Evolutionary conservation across 2,797 vertebrate species (phyloP), one percentile per base, ranked within the genome.

Genomic region (Valencia hispanica): DNA sequence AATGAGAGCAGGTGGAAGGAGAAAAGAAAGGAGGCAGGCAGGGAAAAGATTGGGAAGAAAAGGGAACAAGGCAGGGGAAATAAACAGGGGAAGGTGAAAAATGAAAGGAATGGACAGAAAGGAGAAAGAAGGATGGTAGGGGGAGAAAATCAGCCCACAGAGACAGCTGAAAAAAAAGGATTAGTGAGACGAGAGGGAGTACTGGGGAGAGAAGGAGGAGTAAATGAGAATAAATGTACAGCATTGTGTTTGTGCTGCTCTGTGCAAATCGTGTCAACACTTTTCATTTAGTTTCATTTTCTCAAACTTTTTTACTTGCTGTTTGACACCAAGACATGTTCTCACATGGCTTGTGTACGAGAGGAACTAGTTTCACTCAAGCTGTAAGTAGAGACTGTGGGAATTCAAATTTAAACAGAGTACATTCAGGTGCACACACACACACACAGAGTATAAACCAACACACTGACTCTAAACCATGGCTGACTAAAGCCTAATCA

Each of bases 211-310:
- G 74, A 78, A 80, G 83, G 77, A 83, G 88, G 78, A 88, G 83
- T 81, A 93, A 92, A 93, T 93, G 88, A 92, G 90, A 86, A 92
- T 91, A 86, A 88, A 92, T 91, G 90, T 88, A 85, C 80, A 80
- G 77, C 73, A 66, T 48, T 2, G 73, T 74, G 81, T 84, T 75
- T 78, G 82, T 57, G 81, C 18, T 43, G 70, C 32, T 81, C 51
- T 79, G 72, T 70, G 55, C 12, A 25, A 65, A 77, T 74, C 68
- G 71, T 77, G 68, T 18, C 8, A 32, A 30, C 70, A 68, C 72
- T 66, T 51, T 51, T n/a, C n/a, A 30, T 66, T 74, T 36, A 68
- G 18, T 43, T 75, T 75, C 43, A 47, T 61, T 73, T 73, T 63
- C 17, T 15, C 69, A 45, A 50, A n/a, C n/a, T 66, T 83, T 47